Conservation (phyloP, 2,797 vertebrate genomes). For the Anableps anableps region DNA sequence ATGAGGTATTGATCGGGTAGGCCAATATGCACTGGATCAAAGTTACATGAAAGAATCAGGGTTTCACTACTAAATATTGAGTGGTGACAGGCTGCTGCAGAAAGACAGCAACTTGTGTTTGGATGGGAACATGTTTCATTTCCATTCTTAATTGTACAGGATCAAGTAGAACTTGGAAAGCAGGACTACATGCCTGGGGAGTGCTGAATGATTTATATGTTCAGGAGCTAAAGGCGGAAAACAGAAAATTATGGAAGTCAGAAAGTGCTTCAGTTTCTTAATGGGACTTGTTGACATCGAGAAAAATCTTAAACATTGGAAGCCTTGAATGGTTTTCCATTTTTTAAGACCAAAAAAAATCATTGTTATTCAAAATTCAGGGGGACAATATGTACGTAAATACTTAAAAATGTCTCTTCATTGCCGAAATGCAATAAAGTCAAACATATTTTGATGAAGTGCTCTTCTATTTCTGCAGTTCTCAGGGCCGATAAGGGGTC, state of each 20-base stretch:
- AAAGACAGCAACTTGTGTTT: background rate
- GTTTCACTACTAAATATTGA: slow-evolving; percentile 15
- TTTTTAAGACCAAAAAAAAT: background rate
- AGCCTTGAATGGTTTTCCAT: background rate
- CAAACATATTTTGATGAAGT: background rate
- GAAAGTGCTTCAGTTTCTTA: background rate
- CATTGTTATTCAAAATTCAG: background rate
- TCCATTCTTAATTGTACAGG: background rate
- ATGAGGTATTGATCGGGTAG: slow-evolving; percentile 30
- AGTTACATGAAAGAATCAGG: slow-evolving; percentile 26
- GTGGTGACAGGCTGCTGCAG: background rate
- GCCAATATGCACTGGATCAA: slow-evolving; percentile 11
- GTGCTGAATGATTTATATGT: slow-evolving; percentile 1
- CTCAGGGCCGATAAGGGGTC: slow-evolving; percentile 8
- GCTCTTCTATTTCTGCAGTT: slow-evolving; percentile 9
- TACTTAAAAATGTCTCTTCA: background rate
- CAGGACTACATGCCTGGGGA: background rate
- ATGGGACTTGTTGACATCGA: background rate
- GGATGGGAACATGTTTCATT: background rate
- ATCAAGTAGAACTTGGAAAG: background rate
- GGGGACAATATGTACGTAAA: background rate
- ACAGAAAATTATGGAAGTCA: background rate
- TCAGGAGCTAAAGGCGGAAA: background rate
- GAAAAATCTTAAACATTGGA: background rate
- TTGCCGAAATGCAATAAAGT: background rate